Conservation (phyloP, 2,797 vertebrate species). For the Dallia pectoralis region DNA sequence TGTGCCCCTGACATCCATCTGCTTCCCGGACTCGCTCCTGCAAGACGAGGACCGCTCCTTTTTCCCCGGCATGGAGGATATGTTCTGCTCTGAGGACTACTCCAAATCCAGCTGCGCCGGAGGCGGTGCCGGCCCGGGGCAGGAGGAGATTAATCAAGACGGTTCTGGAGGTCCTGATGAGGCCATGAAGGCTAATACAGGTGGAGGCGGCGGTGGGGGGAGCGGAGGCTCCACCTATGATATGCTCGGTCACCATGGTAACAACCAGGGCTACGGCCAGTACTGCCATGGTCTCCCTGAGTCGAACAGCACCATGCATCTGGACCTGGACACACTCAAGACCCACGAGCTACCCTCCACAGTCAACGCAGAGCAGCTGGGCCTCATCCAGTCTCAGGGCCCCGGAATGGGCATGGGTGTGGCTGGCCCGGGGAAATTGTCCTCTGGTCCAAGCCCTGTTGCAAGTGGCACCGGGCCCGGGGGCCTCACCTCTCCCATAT, state of each 20-base stretch:
- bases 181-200: conserved; percentile 64
- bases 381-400: conserved; percentile 84
- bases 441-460: conserved; percentile 56
- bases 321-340: conserved; percentile 86
- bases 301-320: conserved; percentile 75
- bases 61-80: conserved; percentile 95
- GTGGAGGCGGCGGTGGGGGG: conserved; percentile 61
- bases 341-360: conserved; percentile 89
- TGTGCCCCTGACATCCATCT: conserved; percentile 91
- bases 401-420: conserved; percentile 69
- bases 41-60: conserved; percentile 93
- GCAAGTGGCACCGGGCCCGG: conserved; percentile 64
- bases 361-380: conserved; percentile 90
- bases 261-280: conserved; percentile 75
- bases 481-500: conserved; percentile 86
- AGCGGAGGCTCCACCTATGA: conserved; percentile 74
- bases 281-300: conserved; percentile 79
- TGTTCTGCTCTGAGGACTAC: conserved; percentile 92
- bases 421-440: conserved; percentile 61
- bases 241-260: conserved; percentile 78
- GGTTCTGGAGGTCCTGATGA: conserved; percentile 62
- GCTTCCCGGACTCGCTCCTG: conserved; percentile 91
- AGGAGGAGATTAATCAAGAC: conserved; percentile 73
- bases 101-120: conserved; percentile 82
- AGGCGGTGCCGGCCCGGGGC: conserved; percentile 71